phyloP scores from a whole-genome alignment of 2,113 vertebrate genomes.

The Emydura subglobosa region DNA sequence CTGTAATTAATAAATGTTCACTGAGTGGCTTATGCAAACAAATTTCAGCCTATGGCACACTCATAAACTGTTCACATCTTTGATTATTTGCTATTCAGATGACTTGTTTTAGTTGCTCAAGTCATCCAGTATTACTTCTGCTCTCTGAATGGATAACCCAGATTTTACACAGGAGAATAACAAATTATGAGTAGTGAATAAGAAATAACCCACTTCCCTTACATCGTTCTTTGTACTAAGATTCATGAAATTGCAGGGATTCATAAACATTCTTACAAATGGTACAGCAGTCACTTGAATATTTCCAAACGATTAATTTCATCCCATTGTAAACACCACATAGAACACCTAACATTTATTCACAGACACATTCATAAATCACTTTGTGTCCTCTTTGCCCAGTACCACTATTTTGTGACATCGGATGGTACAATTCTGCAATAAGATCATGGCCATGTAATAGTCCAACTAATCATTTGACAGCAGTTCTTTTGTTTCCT shows the following conservation, averaged over 20 bases:
- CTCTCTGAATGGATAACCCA: neutral
- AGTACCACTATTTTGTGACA: neutral
- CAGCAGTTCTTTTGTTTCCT: neutral
- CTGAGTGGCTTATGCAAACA: neutral
- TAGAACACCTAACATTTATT: neutral
- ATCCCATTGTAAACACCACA: neutral
- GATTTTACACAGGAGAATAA: neutral
- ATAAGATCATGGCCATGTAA: neutral
- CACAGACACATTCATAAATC: neutral
- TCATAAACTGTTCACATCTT: neutral
- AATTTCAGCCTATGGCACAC: fast-evolving
- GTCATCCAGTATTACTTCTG: neutral
- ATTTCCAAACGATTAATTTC: neutral
- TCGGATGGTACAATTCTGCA: neutral
- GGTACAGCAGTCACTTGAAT: neutral
- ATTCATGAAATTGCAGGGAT: neutral
- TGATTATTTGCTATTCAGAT: neutral
- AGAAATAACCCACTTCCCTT: fast-evolving
- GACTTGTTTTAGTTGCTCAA: neutral
- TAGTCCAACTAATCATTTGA: neutral
- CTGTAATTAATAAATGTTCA: neutral
- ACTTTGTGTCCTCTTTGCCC: neutral
- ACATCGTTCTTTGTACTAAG: neutral
- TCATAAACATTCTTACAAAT: neutral
- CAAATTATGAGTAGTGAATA: fast-evolving